Base-by-base conservation (phyloP, 1,140 invertebrate genomes). In the Macrobrachium nipponense region DNA sequence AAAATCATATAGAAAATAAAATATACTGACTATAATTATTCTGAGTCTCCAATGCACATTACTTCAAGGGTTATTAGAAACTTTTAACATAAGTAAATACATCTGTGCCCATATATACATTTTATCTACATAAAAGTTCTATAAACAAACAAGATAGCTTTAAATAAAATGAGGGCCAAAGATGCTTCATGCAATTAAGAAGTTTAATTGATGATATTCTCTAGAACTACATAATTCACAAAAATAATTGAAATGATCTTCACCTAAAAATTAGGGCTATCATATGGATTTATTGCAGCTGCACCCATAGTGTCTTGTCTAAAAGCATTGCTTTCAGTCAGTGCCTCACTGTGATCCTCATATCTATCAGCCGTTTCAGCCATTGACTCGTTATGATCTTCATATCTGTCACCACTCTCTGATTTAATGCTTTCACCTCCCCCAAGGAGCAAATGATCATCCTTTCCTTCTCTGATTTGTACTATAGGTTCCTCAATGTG, bases 401-500 rank as follows among this genome's bases (percentile, higher is more conserved):
- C 68, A 51, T 75, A 86, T 44, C 20, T 20, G 18, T 86, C 77
- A 15, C 61, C 73, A 51, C 51, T 51, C 18, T 86, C 84, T 27
- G 60, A 62, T 59, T 80, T 80, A 20, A 80, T 80, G 17, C 51
- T 23, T 17, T 61, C 64, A 23, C 59, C 81, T 58, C 70, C 82
- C 17, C 79, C 85, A 51, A 70, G 44, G 36, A 61, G 36, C n/a
- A 77, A 44, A 44, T 86, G 79, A 59, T 80, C 68, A 17, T 58
- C 70, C 23, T 79, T 78, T 18, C 83, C 80, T 66, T 89, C 88
- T 64, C 86, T 87, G n/a, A 89, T 89, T 72, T 89, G 88, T 20
- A 89, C 88, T 61, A 89, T 89, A 1, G 88, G 88, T 36, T 89
- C 88, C 43, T 61, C 86, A 68, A 89, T 87, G 20, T 66, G 72